A percentile compares a stretch with the other conserved stretches of the same genome.
phyloP scores from a whole-genome alignment of 2,113 vertebrate genomes.

The Kryptolebias marmoratus region DNA sequence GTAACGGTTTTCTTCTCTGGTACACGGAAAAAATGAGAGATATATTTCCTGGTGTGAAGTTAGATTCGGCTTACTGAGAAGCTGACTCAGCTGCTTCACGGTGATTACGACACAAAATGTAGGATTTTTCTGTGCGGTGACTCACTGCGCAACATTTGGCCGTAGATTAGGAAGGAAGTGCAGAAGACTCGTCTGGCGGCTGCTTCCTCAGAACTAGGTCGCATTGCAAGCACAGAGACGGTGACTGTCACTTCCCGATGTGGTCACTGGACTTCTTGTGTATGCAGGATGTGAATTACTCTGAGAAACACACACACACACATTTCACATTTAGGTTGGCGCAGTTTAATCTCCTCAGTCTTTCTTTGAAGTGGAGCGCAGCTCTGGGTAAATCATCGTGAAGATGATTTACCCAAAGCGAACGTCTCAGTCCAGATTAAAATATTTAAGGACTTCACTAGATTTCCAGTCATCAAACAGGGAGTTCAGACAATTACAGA shows the following conservation, averaged over 20 bases:
- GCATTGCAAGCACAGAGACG: conserved; percentile 9
- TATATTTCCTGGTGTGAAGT: neutral
- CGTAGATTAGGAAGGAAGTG: conserved; percentile 17
- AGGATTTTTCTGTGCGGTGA: neutral
- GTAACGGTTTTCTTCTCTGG: neutral
- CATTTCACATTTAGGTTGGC: conserved; percentile 56
- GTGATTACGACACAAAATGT: conserved; percentile 9
- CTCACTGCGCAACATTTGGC: neutral
- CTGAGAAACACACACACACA: conserved; percentile 6
- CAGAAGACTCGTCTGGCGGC: neutral
- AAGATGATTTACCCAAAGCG: too few species aligned
- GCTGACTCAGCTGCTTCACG: neutral
- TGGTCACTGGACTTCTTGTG: conserved; percentile 38
- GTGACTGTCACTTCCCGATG: conserved; percentile 34
- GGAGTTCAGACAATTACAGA: too few species aligned
- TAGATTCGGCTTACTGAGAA: neutral
- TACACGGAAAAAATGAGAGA: neutral
- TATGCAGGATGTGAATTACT: conserved; percentile 17
- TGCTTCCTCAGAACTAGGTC: conserved; percentile 49
- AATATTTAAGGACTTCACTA: too few species aligned
- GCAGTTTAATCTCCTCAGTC: conserved; percentile 63
- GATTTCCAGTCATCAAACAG: too few species aligned
- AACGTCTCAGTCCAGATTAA: too few species aligned
- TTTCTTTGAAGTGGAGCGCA: conserved; percentile 23
- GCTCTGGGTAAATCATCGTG: too few species aligned